Evolutionary conservation across 2,888 invertebrate species (phyloP).

Genomic region (Drosophila nr. fundita): DNA sequence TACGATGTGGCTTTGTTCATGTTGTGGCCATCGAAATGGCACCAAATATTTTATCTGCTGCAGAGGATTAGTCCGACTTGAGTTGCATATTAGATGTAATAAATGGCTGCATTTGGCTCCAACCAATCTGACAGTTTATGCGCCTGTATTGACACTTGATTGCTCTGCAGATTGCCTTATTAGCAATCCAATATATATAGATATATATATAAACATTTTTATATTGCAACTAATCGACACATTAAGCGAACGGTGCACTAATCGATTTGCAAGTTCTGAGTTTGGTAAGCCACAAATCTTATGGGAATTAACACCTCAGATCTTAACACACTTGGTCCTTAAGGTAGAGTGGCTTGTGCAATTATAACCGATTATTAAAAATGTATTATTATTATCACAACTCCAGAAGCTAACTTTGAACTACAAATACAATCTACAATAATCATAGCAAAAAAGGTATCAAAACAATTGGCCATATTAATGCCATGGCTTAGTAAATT

Average conservation of each 20-base stretch:
- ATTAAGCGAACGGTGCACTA: constrained; percentile 25
- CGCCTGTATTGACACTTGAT: constrained; percentile 76
- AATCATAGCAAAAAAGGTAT: not conserved
- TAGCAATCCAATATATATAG: constrained; percentile 36
- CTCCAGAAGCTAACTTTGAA: not conserved
- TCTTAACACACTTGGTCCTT: not conserved
- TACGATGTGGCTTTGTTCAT: constrained; percentile 77
- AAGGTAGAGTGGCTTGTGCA: not conserved
- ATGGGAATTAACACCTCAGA: not conserved
- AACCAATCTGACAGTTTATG: constrained; percentile 62
- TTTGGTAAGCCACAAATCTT: not conserved
- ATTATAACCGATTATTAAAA: not conserved
- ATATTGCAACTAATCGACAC: constrained; percentile 33
- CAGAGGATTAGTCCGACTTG: constrained; percentile 63
- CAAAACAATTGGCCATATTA: not conserved
- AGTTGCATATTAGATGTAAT: constrained; percentile 70
- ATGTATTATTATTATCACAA: not conserved
- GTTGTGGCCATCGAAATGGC: constrained; percentile 70
- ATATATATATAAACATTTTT: not conserved
- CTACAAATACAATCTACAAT: not conserved
- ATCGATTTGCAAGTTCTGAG: not conserved
- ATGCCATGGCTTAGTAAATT: not conserved
- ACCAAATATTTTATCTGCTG: constrained; percentile 74
- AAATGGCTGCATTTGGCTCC: constrained; percentile 64
- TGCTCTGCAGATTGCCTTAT: constrained; percentile 71